Conservation (phyloP, 2,888 invertebrate genomes). For the Hoplodrina ambigua region DNA sequence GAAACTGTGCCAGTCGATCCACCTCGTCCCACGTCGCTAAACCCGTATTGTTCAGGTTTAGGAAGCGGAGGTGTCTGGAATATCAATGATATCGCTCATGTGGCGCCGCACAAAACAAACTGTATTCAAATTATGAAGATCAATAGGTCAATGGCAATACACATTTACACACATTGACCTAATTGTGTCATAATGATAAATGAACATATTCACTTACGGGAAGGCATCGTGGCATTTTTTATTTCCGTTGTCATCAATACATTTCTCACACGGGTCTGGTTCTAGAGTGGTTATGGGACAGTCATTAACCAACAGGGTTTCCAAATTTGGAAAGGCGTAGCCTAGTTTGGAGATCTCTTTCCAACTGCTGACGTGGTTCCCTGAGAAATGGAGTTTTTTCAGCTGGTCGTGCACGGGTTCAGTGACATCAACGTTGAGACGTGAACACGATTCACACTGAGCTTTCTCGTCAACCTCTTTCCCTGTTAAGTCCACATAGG, state of each 20-base stretch:
- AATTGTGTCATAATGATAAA: constrained; percentile 56
- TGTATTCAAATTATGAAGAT: constrained; percentile 71
- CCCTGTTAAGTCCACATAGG: constrained; percentile 92
- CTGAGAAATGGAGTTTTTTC: constrained; percentile 96
- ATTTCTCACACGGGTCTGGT: constrained; percentile 91
- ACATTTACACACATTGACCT: constrained; percentile 67
- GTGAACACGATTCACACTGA: constrained; percentile 83
- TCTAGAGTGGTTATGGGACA: constrained; percentile 93
- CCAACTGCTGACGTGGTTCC: constrained; percentile 96
- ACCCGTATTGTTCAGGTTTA: constrained; percentile 96
- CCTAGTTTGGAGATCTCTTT: constrained; percentile 95
- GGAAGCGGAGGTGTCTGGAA: constrained; percentile 93
- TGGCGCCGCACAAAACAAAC: constrained; percentile 60
- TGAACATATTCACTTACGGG: constrained; percentile 79
- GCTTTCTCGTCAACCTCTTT: constrained; percentile 80
- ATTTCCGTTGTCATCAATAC: constrained; percentile 84
- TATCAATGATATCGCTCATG: constrained; percentile 58
- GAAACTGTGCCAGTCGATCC: constrained; percentile 95
- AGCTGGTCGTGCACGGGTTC: constrained; percentile 92
- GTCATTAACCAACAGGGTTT: constrained; percentile 96
- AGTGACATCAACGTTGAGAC: constrained; percentile 77
- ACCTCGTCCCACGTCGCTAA: constrained; percentile 97
- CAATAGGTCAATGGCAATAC: constrained; percentile 81
- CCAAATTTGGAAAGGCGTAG: constrained; percentile 95
- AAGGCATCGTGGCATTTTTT: constrained; percentile 92